Evolutionary conservation across 1,140 invertebrate species (phyloP), one percentile per base, ranked within the genome.

Genomic region (Agrilus planipennis): DNA sequence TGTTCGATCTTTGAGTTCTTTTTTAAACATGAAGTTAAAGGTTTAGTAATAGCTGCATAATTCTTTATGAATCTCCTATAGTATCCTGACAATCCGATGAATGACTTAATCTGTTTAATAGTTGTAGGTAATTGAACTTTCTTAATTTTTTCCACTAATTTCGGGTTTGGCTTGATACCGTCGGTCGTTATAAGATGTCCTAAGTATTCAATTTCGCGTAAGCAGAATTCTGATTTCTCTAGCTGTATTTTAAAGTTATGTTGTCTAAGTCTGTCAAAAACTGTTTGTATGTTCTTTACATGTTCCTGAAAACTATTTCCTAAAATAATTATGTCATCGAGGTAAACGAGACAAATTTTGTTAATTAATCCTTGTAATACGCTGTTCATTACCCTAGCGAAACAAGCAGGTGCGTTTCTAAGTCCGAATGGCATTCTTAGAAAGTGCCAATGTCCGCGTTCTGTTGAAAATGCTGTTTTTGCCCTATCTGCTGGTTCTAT

Each of bases 381-480:
- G n/a, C 39, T 41, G 28, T 60, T 46, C 51, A 62, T 60, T 2
- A 55, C 18, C 37, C 51, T 28, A 39, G 58, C 46, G 34, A 60
- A 55, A 10, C 47, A 45, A 7, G 46, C 34, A 9, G 49, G 45
- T 6, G 44, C 37, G 16, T 39, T 39, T 23, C 41, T 39, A 6
- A 58, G 17, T 7, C 53, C 53, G 11, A 52, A 41, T 12, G 49
- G 47, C 51, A 57, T 55, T 36, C 44, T 19, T 5, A 32, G 20
- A 37, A 55, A 67, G 44, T 67, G 55, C 34, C 52, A 69, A 31
- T 60, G 53, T 3, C 60, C 57, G 19, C 15, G 1, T 14, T 27
- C 15, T 2, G 30, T 34, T 16, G 18, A 31, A 17, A 35, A 44
- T 5, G 64, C 65, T 0, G 68, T 72, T 50, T 68, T 71, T 2